Evolutionary conservation across 2,888 invertebrate genomes (phyloP), one percentile per base, ranked within the genome.

Genomic region (Melanchra persicariae): DNA sequence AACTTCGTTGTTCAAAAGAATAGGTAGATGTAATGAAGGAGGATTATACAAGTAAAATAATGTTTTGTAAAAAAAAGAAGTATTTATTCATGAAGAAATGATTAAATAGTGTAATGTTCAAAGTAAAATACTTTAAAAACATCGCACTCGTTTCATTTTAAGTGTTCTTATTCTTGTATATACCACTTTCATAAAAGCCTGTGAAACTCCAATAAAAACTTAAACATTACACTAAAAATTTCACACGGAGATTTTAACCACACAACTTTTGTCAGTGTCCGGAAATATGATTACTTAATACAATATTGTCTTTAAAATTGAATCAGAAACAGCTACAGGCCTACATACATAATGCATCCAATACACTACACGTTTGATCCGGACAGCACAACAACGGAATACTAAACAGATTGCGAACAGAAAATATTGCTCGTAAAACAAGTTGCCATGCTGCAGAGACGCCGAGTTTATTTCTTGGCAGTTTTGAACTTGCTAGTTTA

Each of bases 351-450:
- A 45, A 62, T 66, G 58, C 59, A 71, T 52, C 22, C 17, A 61
- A 81, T 49, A 54, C 26, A 64, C 40, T 71, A 64, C n/a, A 77
- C 61, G 55, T 67, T 55, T 51, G 57, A 79, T 72, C 72, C 52
- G 26, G 34, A 61, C 47, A 62, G 30, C 15, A 54, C 57, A 37
- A 37, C 34, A 40, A 17, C 49, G 22, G 66, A 64, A 82, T 79
- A 77, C 61, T 64, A 59, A 82, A 54, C 52, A 49, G 59, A 26
- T 10, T 64, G 19, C 1, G 10, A 60, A 30, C 22, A 64, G 57
- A 82, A 64, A 64, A 72, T 63, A 71, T 77, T 26, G 45, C 22
- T 57, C 60, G 51, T 51, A 77, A 70, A 81, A 62, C 54, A 59
- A 63, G 40, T 51, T 70, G 30, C 30, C 45, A 62, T 62, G 34